A percentile compares a stretch with the other conserved stretches of the same genome.
Evolutionary conservation across 2,888 invertebrate genomes (phyloP).

Genomic region (Brenthis daphne): DNA sequence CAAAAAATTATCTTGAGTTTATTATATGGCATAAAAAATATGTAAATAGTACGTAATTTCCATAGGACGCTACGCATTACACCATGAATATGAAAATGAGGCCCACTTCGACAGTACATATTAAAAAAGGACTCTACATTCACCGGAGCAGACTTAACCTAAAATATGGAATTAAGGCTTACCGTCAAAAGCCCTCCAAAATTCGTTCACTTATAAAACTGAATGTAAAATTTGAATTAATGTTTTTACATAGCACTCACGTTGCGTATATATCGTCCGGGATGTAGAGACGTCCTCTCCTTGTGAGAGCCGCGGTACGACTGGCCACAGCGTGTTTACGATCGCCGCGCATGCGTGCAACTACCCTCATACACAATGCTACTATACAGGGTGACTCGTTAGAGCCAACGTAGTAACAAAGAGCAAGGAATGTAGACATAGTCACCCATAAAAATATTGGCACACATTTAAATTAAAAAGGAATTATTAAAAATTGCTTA

Average conservation of each 20-base stretch:
- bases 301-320: conserved; percentile 59
- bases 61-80: conserved; percentile 35
- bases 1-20: too few species aligned
- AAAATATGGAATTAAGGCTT: conserved; percentile 29
- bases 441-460: too few species aligned
- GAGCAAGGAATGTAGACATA: not conserved
- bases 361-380: conserved; percentile 53
- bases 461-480: not conserved
- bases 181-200: conserved; percentile 42
- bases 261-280: conserved; percentile 44
- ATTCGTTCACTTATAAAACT: conserved; percentile 47
- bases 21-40: not conserved
- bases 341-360: conserved; percentile 63
- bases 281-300: conserved; percentile 42
- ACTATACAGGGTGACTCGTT: conserved; percentile 12
- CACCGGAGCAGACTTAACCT: not conserved
- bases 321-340: conserved; percentile 70
- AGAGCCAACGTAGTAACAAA: conserved; percentile 7
- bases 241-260: conserved; percentile 62
- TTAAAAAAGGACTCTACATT: conserved; percentile 9
- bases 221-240: conserved; percentile 40
- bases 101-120: conserved; percentile 34
- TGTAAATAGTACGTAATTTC: not conserved
- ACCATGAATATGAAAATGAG: conserved; percentile 46
- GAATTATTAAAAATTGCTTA: not conserved